Evolutionary conservation across 2,797 vertebrate genomes (phyloP).

Genomic region (Crenuchus spilurus): DNA sequence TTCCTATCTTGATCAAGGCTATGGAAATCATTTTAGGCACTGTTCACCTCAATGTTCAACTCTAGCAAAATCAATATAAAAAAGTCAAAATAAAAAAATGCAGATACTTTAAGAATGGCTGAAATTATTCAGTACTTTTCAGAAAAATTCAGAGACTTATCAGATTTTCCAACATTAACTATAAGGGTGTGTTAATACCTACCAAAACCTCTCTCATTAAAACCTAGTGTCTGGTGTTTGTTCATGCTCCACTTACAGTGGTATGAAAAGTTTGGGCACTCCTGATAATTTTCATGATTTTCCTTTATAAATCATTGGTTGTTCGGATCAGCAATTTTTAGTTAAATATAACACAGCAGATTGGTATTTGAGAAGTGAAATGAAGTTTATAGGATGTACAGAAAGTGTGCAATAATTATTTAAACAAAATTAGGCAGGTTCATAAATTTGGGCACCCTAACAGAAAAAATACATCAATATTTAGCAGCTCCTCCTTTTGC

Average conservation of each 20-base stretch:
- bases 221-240: neutral
- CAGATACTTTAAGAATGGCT: neutral
- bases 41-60: conserved; percentile 34
- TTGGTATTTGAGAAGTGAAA: too few species aligned
- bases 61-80: conserved; percentile 28
- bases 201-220: neutral
- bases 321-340: too few species aligned
- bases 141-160: neutral
- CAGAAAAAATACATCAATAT: too few species aligned
- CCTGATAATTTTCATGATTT: too few species aligned
- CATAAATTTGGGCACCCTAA: too few species aligned
- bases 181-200: neutral
- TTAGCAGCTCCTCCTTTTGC: too few species aligned
- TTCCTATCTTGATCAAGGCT: neutral
- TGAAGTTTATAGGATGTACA: too few species aligned
- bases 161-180: neutral
- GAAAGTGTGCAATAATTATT: too few species aligned
- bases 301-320: too few species aligned
- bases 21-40: conserved; percentile 39
- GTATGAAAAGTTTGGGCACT: too few species aligned
- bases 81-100: conserved; percentile 21
- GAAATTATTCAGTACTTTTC: neutral
- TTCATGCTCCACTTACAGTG: neutral
- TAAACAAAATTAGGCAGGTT: too few species aligned
- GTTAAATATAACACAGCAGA: too few species aligned